Conservation (phyloP, 1,140 invertebrate species). For the Pinna nobilis region DNA sequence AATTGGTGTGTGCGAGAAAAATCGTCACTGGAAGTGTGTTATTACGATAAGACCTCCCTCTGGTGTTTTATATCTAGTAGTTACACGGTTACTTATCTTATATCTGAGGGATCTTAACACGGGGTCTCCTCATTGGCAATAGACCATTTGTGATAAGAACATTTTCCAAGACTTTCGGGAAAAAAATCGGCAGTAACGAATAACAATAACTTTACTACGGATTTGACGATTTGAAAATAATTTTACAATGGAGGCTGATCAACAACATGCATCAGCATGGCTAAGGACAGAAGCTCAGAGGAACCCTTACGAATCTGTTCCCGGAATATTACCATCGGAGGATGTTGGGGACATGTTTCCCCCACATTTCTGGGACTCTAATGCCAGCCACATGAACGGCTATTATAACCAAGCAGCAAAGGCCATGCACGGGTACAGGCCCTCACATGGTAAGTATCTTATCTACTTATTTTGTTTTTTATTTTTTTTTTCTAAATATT, state of each 20-base stretch:
- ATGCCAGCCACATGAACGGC: conserved; percentile 48
- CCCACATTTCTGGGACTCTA: conserved; percentile 54
- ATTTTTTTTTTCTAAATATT: not conserved
- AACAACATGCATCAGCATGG: conserved; percentile 56
- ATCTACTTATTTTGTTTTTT: not conserved
- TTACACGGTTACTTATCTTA: not conserved
- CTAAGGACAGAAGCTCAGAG: conserved; percentile 48
- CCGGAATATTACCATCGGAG: conserved; percentile 54
- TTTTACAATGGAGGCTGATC: conserved; percentile 43
- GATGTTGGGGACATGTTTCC: conserved; percentile 65
- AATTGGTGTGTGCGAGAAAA: no score
- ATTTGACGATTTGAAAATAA: not conserved
- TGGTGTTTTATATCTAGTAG: not conserved
- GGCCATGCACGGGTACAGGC: conserved; percentile 53
- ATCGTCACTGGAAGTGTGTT: no score
- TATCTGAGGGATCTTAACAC: not conserved
- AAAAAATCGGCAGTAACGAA: not conserved
- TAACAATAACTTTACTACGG: conserved; percentile 1
- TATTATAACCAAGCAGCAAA: conserved; percentile 48
- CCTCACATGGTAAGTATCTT: conserved; percentile 53
- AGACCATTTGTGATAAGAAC: not conserved
- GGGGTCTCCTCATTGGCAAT: not conserved
- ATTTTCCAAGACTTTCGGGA: not conserved
- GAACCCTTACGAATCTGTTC: conserved; percentile 43
- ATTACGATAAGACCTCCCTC: no score